These are phyloP conservation scores for Amphipoea lucens DNA, from an alignment of 2,888 invertebrate genomes.

Conservation along the genomic window DNA sequence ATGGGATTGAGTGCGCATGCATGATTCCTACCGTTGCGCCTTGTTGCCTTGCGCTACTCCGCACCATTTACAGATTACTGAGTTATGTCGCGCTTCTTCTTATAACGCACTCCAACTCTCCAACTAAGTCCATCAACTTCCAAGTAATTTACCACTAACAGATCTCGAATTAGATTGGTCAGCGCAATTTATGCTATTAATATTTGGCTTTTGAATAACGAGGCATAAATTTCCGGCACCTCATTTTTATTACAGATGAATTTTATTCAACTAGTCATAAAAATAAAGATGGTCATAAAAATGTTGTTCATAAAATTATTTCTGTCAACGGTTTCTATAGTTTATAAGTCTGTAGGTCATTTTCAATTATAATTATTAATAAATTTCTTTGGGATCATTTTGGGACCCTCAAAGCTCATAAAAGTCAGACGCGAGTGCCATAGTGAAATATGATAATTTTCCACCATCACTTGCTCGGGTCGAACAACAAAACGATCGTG, in stretches of 20 bases:
- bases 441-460: slow-evolving; percentile 86
- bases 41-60: slow-evolving; percentile 67
- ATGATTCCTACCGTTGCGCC: slow-evolving; percentile 72
- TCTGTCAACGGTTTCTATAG: slow-evolving; percentile 67
- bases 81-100: slow-evolving; percentile 64
- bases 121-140: slow-evolving; percentile 34
- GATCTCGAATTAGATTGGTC: slow-evolving; percentile 43
- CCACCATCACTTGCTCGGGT: slow-evolving; percentile 73
- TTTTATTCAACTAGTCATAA: slow-evolving; percentile 58
- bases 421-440: slow-evolving; percentile 81
- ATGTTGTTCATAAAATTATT: slow-evolving; percentile 64
- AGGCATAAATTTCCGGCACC: slow-evolving; percentile 51
- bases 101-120: slow-evolving; percentile 16
- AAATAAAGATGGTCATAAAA: slow-evolving; percentile 67
- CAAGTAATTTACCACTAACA: slow-evolving; percentile 14
- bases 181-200: slow-evolving; percentile 53
- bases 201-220: slow-evolving; percentile 57
- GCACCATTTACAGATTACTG: slow-evolving; percentile 72
- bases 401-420: slow-evolving; percentile 74
- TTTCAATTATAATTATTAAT: slow-evolving; percentile 72
- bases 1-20: slow-evolving; percentile 80
- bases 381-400: slow-evolving; percentile 68
- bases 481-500: slow-evolving; percentile 75
- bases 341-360: slow-evolving; percentile 67
- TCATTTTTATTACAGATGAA: slow-evolving; percentile 57